Evolutionary conservation across 2,113 vertebrate genomes (phyloP).

Genomic region (Hiodon tergisus): DNA sequence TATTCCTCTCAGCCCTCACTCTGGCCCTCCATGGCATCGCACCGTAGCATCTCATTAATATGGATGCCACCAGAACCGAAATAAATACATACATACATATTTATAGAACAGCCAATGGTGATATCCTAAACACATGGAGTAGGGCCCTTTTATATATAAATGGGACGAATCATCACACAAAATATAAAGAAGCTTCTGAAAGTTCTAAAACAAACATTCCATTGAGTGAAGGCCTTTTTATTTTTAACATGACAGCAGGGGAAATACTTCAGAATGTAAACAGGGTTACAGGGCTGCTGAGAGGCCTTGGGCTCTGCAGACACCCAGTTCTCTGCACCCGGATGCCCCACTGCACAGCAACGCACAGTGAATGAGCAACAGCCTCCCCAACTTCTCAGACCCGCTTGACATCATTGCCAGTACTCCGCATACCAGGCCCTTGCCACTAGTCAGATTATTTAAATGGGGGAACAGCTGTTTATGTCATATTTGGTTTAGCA

Average conservation of each 20-base stretch:
- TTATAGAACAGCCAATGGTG: neutral
- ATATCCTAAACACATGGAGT: neutral
- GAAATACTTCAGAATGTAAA: neutral
- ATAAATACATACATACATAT: constrained; percentile 16
- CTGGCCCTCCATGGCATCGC: constrained; percentile 4
- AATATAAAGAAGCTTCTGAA: neutral
- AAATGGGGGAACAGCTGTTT: no score
- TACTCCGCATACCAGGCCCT: no score
- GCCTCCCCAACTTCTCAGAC: no score
- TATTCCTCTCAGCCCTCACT: constrained; percentile 4
- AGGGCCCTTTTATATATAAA: neutral
- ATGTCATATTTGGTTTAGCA: neutral
- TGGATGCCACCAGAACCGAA: constrained; percentile 14
- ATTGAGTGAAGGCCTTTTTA: neutral
- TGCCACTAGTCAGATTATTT: no score
- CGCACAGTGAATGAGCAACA: no score
- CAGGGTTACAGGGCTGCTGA: neutral
- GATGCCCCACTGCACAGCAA: no score
- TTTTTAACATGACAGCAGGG: neutral
- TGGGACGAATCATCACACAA: neutral
- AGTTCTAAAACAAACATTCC: neutral
- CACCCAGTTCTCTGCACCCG: no score
- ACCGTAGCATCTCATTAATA: constrained; percentile 21
- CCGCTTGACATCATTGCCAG: no score
- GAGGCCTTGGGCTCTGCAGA: no score